A percentile compares a stretch with the other conserved stretches of the same genome.
Evolutionary conservation across 2,888 invertebrate genomes (phyloP).

Genomic region (Tiliacea citrago): DNA sequence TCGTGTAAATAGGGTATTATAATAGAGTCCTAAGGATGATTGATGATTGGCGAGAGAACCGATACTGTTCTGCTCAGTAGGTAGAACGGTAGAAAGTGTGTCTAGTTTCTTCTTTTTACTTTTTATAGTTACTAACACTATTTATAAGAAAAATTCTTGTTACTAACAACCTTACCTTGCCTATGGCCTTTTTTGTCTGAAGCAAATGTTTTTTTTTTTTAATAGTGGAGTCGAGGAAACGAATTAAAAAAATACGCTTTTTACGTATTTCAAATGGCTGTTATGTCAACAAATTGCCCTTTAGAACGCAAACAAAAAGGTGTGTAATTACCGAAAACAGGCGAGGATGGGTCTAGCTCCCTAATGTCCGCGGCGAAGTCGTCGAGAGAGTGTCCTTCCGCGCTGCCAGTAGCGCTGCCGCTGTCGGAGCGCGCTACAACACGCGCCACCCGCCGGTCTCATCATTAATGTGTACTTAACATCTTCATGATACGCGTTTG

Average conservation of each 20-base stretch:
- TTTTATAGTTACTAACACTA: too few relatives aligned
- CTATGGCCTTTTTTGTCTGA: too few relatives aligned
- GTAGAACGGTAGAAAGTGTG: too few relatives aligned
- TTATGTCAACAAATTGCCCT: constrained; percentile 65
- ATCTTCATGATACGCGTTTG: neutral
- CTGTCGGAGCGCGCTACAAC: constrained; percentile 88
- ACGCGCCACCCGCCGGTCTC: constrained; percentile 36
- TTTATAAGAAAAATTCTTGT: too few relatives aligned
- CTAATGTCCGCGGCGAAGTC: constrained; percentile 88
- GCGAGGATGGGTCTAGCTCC: constrained; percentile 89
- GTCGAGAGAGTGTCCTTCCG: constrained; percentile 83
- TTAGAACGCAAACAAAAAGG: constrained; percentile 71
- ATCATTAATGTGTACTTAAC: neutral
- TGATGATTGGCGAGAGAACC: too few relatives aligned
- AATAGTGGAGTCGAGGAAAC: neutral
- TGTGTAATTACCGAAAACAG: constrained; percentile 87
- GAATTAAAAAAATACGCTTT: neutral
- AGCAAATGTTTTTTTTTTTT: too few relatives aligned
- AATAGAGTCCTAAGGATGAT: too few relatives aligned
- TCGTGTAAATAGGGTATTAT: too few relatives aligned
- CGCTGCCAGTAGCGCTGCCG: constrained; percentile 82
- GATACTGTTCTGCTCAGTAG: too few relatives aligned
- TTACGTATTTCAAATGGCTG: neutral
- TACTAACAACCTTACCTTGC: too few relatives aligned
- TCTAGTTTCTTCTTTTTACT: too few relatives aligned